These are phyloP conservation scores for Caenorhabditis virilis DNA, from an alignment of 2,888 invertebrate genomes.

Conservation along the genomic window DNA sequence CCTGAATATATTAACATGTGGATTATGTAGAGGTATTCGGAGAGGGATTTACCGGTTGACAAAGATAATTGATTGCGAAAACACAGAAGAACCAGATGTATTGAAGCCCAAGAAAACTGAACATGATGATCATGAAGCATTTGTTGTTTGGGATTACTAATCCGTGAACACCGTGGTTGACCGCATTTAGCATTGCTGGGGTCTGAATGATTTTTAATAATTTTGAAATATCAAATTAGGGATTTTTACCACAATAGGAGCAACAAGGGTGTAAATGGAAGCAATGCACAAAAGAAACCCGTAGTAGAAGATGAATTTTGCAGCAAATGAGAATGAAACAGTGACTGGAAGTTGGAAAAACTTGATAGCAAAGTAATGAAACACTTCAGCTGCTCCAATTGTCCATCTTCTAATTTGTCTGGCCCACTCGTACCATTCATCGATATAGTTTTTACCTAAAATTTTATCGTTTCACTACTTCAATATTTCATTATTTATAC, in stretches of 20 bases:
- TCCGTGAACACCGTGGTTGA: constrained; percentile 45
- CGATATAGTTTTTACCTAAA: constrained; percentile 50
- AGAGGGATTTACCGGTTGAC: constrained; percentile 54
- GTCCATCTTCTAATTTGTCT: constrained; percentile 63
- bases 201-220: constrained; percentile 41
- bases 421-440: constrained; percentile 65
- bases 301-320: constrained; percentile 62
- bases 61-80: constrained; percentile 53
- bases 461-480: too few relatives aligned
- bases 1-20: too few relatives aligned
- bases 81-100: constrained; percentile 61
- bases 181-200: constrained; percentile 51
- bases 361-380: constrained; percentile 65
- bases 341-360: constrained; percentile 51
- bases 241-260: constrained; percentile 53
- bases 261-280: constrained; percentile 58
- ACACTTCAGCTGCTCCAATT: constrained; percentile 64
- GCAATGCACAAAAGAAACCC: constrained; percentile 61
- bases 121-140: constrained; percentile 57
- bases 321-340: constrained; percentile 55
- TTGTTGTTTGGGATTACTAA: constrained; percentile 55
- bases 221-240: not conserved
- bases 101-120: constrained; percentile 57
- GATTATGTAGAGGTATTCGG: too few relatives aligned
- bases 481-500: too few relatives aligned